Evolutionary conservation across 2,113 vertebrate species (phyloP).

Genomic region (Tragelaphus buxtoni): DNA sequence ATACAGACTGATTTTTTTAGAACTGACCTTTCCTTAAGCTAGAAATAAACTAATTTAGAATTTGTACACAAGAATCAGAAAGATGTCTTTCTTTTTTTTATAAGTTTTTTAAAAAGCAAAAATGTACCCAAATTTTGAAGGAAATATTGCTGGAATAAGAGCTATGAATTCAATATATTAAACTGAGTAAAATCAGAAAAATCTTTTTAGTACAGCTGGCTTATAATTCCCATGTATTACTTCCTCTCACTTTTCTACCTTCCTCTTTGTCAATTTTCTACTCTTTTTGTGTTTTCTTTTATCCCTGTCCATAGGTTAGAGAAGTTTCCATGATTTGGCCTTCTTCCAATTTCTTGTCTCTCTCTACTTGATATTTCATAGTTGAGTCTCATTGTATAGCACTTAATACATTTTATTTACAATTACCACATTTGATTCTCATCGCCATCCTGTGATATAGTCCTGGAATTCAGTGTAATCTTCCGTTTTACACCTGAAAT

Average conservation of each 20-base stretch:
- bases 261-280: background rate
- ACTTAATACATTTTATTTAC: background rate
- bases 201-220: background rate
- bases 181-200: constrained; percentile 8
- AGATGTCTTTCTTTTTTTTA: background rate
- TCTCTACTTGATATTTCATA: background rate
- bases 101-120: background rate
- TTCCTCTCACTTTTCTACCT: background rate
- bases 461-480: background rate
- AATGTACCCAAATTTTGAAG: background rate
- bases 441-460: background rate
- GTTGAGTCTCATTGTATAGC: background rate
- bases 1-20: background rate
- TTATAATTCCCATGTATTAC: background rate
- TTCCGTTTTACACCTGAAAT: background rate
- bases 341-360: background rate
- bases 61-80: background rate
- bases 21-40: background rate
- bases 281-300: background rate
- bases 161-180: background rate
- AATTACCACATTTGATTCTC: background rate
- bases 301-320: background rate
- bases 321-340: background rate
- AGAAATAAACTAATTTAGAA: constrained; percentile 28
- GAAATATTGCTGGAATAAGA: background rate